Evolutionary conservation across 2,113 vertebrate species (phyloP).

Genomic region (Cromileptes altivelis): DNA sequence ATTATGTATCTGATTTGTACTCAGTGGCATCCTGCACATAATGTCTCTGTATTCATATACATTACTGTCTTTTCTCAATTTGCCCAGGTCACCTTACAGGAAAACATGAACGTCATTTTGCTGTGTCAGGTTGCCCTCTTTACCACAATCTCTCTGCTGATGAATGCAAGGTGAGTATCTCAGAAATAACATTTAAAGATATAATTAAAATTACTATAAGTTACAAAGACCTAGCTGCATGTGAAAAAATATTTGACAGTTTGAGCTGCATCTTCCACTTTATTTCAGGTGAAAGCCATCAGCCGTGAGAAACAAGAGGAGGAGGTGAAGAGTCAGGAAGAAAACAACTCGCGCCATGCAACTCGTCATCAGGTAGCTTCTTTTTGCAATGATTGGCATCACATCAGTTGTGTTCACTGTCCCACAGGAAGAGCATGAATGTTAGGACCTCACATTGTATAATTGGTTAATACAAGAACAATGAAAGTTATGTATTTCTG

Average conservation of each 20-base stretch:
- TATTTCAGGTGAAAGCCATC: slow-evolving; percentile 92
- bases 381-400: not conserved
- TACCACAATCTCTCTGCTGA: slow-evolving; percentile 99
- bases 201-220: too few species aligned
- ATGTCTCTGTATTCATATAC: not conserved
- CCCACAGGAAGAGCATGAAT: not conserved
- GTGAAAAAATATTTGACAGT: not conserved
- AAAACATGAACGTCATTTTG: slow-evolving; percentile 98
- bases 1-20: not conserved
- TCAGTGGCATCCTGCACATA: not conserved
- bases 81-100: slow-evolving; percentile 94
- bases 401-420: not conserved
- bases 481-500: not conserved
- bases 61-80: not conserved
- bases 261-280: not conserved
- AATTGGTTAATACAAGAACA: not conserved
- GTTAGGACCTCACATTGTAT: not conserved
- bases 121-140: slow-evolving; percentile 96
- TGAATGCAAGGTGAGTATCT: slow-evolving; percentile 92
- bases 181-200: too few species aligned
- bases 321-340: slow-evolving; percentile 93
- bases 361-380: slow-evolving; percentile 94
- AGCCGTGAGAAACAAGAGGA: slow-evolving; percentile 98
- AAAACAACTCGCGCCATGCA: slow-evolving; percentile 94
- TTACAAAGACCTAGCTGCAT: not conserved